phyloP scores from a whole-genome alignment of 2,113 vertebrate species.

The Pangasianodon hypophthalmus region DNA sequence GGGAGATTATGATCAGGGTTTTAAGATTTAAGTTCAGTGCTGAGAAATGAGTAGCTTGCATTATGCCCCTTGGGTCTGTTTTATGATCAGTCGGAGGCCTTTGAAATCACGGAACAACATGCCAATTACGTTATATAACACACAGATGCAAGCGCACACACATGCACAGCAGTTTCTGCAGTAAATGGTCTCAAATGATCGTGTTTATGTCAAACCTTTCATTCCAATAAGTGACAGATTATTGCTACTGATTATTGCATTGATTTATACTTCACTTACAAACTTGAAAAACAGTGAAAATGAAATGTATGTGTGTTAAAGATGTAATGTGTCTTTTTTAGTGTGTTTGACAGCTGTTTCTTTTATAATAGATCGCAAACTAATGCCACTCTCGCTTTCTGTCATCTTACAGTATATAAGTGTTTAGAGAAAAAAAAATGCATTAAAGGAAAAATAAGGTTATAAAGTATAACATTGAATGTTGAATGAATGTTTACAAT shows the following conservation, averaged over 20 bases:
- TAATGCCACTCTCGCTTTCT: neutral
- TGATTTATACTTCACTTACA: neutral
- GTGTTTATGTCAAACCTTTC: neutral
- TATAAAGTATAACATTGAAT: neutral
- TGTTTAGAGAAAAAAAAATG: neutral
- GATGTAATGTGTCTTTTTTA: neutral
- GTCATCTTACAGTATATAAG: neutral
- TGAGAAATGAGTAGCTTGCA: constrained; percentile 46
- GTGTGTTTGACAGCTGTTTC: neutral
- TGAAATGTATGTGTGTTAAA: neutral
- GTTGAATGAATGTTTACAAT: neutral
- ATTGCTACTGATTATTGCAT: neutral
- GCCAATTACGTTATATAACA: constrained; percentile 8
- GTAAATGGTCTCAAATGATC: neutral
- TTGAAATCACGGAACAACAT: neutral
- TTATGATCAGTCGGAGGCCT: constrained; percentile 41
- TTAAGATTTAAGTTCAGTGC: constrained; percentile 45
- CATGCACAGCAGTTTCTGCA: neutral
- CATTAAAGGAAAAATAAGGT: neutral
- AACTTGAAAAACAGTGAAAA: neutral
- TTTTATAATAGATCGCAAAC: neutral
- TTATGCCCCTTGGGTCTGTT: constrained; percentile 39
- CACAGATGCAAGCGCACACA: neutral
- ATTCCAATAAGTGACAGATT: neutral
- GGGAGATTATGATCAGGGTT: constrained; percentile 32